Evolutionary conservation across 1,140 invertebrate genomes (phyloP), one percentile per base, ranked within the genome.

Genomic region (Microplitis demolitor): DNA sequence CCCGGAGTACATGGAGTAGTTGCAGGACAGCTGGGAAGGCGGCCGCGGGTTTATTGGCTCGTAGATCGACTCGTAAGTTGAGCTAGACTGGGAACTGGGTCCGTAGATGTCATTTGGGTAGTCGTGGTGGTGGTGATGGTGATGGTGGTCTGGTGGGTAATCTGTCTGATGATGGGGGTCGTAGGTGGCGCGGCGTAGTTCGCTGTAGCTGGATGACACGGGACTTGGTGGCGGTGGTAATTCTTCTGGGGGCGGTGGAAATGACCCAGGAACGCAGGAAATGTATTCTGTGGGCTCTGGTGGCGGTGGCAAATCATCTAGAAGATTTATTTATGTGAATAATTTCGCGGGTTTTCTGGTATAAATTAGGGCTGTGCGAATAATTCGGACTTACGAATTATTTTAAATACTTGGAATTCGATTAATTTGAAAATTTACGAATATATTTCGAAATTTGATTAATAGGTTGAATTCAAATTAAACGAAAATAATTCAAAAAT

Each of bases 21-120:
- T 90, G 73, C 89, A 89, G 4, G 92, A 91, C 77, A 95, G 85
- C 77, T 93, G 92, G 73, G 91, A 93, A 11, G 93, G 90, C 64
- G 94, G 92, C 39, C 94, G 89, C 11, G 94, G 94, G 87, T 95
- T 95, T 69, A 97, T 96, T 31, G 96, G 95, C 79, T 97, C 95
- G 86, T 97, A 97, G 79, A 97, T 92, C n/a, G 95, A 96, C 83
- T 97, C 96, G 85, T 96, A 96, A 0, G 92, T 94, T 11, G 94
- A 95, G 72, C 90, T 92, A 54, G 91, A 90, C 87, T 94, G 88
- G 11, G 90, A 91, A 64, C 88, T 89, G 45, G 89, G 88, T 53
- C 90, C 90, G 83, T 93, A 93, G 63, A 91, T 91, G 51, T 89
- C 89, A 81, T 90, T 83, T 45, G 84, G 83, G 71, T 87, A 87